Evolutionary conservation across 2,888 invertebrate species (phyloP), one percentile per base, ranked within the genome.

Genomic region (Celastrina argiolus): DNA sequence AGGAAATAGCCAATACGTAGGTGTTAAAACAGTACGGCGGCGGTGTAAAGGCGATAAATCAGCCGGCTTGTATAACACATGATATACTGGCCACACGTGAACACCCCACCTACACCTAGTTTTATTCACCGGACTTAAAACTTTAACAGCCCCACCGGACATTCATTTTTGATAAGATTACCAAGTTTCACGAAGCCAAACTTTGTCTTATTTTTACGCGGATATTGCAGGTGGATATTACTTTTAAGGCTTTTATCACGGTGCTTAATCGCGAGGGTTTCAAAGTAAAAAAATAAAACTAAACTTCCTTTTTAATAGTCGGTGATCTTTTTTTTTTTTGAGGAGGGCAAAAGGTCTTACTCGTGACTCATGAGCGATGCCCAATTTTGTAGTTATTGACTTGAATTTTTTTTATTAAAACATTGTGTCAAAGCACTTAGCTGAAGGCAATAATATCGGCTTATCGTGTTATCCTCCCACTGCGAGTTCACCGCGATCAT

Each of bases 11-110:
- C 36, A 65, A 65, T 65, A 36, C 56, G 65, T 67, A 73, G 71
- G 75, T 76, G 73, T 75, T 77, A 74, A 76, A 74, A 75, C 76
- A 72, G 51, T 71, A 70, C 74, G 73, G 69, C 72, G 69, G 67
- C 63, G 64, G 42, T 69, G 66, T 64, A 56, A 28, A 63, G 58
- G 41, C 66, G n/a, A 69, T 69, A 69, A 68, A 67, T 69, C 64
- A 69, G 66, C 16, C 64, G 65, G 58, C 61, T 61, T 64, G 64
- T 65, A 64, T 65, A 41, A 56, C 45, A 39, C 59, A 41, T 68
- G 69, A 69, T 66, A 39, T 68, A 68, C 66, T 16, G 67, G 61
- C 66, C 34, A 61, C 64, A 74, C 77, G 74, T 76, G 77, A 74
- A 73, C 51, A 51, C 22, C 51, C 18, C 45, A 45, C 45, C 51